Evolutionary conservation across 2,888 invertebrate genomes (phyloP).

Genomic region (Leptogaster cylindrica): DNA sequence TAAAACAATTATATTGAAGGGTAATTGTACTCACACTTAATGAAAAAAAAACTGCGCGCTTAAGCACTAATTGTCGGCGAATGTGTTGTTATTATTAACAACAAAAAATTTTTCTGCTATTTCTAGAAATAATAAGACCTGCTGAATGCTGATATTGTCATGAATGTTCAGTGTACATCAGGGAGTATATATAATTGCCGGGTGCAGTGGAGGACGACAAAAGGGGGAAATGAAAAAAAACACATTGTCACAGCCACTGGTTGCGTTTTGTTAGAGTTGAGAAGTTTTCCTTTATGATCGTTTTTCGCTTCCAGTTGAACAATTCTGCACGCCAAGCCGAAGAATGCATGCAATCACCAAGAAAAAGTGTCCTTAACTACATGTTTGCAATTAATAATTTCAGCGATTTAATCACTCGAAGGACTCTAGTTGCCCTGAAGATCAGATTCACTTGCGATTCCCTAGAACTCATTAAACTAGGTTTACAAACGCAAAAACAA

Average conservation of each 20-base stretch:
- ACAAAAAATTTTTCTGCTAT: background rate
- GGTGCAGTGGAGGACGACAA: slow-evolving; percentile 18
- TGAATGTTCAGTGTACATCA: background rate
- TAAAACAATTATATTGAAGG: slow-evolving; percentile 42
- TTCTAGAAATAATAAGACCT: slow-evolving; percentile 23
- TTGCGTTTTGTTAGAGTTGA: slow-evolving; percentile 19
- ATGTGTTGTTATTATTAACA: slow-evolving; percentile 7
- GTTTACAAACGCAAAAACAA: background rate
- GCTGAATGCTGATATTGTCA: slow-evolving; percentile 1
- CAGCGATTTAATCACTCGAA: background rate
- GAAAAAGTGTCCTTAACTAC: slow-evolving; percentile 40
- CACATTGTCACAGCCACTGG: slow-evolving; percentile 33
- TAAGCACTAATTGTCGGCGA: slow-evolving; percentile 37
- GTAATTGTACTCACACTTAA: slow-evolving; percentile 38
- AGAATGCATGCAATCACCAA: slow-evolving; percentile 17
- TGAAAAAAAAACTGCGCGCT: slow-evolving; percentile 17
- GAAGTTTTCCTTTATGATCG: slow-evolving; percentile 31
- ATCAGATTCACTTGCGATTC: background rate
- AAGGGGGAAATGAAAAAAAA: slow-evolving; percentile 8
- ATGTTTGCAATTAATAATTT: slow-evolving; percentile 30
- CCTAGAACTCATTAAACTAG: slow-evolving; percentile 2
- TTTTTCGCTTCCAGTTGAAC: slow-evolving; percentile 32
- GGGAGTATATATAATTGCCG: slow-evolving; percentile 12
- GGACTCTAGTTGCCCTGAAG: background rate
- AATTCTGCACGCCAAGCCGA: slow-evolving; percentile 15